Base-by-base conservation (phyloP, 2,797 vertebrate genomes). In the Echiichthys vipera region DNA sequence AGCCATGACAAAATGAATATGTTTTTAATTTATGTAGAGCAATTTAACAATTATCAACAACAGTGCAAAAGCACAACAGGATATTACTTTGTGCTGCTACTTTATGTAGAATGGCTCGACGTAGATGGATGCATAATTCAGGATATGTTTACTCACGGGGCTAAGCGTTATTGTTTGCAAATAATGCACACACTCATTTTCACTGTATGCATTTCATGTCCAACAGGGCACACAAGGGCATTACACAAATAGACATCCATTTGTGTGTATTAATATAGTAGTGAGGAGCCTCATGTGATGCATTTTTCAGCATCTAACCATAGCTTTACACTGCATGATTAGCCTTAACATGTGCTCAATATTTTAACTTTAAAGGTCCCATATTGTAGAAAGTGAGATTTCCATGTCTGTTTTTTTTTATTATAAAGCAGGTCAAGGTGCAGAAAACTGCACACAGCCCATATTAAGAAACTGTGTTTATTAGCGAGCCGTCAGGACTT, bases 21-120 rank as follows among this genome's bases (percentile, higher is more conserved):
- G n/a, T 56, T 34, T 32, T 24, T 15, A 32, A 49, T 43, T 20
- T 10, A 29, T 46, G 12, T 39, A 7, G 15, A 66, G 12, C 56
- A 32, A 15, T 49, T 43, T 27, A 29, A 39, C 37, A 20, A 39
- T 25, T 22, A 2, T 55, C 14, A 4, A 45, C 17, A 39, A 49
- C 43, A 69, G 67, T 65, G 20, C n/a, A 25, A 30, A 57, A 61
- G 39, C 4, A 15, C 9, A 34, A 30, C 69, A 70, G 61, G 64
- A 75, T 75, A 34, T 77, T 29, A 54, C 10, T 74, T 39, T 47
- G n/a, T 20, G 22, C 51, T 65, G 71, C 65, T 80, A 65, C 20
- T 63, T 39, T 27, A 69, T 50, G 36, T 20, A 3, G 36, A 36
- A 30, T 32, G 29, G 36, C 36, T 65, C 20, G 14, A 10, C 36